phyloP scores from a whole-genome alignment of 2,113 vertebrate genomes.

The Anguilla rostrata region DNA sequence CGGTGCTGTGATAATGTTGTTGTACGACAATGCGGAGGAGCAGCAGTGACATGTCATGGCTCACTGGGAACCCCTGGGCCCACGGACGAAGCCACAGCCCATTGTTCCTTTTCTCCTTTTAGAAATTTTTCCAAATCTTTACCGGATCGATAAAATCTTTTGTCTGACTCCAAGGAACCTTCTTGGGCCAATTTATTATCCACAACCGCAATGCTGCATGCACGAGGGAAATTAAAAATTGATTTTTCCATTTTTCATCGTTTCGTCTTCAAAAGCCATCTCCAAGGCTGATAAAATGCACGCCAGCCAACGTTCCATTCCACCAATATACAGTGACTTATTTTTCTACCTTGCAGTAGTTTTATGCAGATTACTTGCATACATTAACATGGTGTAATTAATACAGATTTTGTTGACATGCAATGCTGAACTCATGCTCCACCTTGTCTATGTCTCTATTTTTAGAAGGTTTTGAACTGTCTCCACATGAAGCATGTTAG shows the following conservation, averaged over 20 bases:
- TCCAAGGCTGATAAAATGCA: background rate
- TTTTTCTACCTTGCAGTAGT: background rate
- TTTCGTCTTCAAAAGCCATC: background rate
- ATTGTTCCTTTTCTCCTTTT: background rate
- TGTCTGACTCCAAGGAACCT: background rate
- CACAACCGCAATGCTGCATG: background rate
- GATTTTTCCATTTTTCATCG: conserved; percentile 14
- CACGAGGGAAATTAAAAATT: conserved; percentile 9
- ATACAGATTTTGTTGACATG: background rate
- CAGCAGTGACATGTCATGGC: background rate
- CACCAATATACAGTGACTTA: background rate
- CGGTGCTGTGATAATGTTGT: background rate
- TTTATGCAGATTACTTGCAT: background rate
- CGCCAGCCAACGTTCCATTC: background rate
- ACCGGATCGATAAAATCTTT: conserved; percentile 6
- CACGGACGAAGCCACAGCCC: background rate
- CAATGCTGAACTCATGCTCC: background rate
- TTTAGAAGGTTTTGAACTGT: background rate
- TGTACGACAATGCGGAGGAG: background rate
- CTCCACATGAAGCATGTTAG: background rate
- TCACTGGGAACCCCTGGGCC: background rate
- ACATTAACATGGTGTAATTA: background rate
- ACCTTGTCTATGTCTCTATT: background rate
- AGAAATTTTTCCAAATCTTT: background rate
- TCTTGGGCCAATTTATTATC: background rate